Conservation (phyloP, 35 echinoderm and acorn worm species). For the Patiria miniata region DNA sequence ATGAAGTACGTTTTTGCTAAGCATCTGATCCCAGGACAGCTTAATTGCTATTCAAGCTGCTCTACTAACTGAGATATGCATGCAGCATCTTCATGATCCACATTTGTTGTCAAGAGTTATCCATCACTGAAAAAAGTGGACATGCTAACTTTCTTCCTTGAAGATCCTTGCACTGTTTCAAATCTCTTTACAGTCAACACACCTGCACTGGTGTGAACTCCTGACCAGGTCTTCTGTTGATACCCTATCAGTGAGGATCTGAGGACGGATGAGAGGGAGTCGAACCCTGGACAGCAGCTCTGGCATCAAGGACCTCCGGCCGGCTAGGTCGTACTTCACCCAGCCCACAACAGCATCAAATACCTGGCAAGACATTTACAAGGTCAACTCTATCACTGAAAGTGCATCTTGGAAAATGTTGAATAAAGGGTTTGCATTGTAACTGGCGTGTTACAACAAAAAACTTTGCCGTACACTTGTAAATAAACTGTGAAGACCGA, state of each 20-base stretch:
- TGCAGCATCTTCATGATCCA: too few relatives aligned
- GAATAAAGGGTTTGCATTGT: background rate
- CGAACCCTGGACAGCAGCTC: slow-evolving; percentile 81
- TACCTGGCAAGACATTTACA: slow-evolving; percentile 51
- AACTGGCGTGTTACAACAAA: too few relatives aligned
- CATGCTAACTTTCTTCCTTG: too few relatives aligned
- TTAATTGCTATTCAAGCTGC: too few relatives aligned
- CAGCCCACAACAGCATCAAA: slow-evolving; percentile 97
- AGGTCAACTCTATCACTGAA: background rate
- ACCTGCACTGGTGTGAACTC: slow-evolving; percentile 91
- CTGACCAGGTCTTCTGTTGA: slow-evolving; percentile 85
- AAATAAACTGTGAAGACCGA: too few relatives aligned
- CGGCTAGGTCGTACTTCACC: slow-evolving; percentile 68
- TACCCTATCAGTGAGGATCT: slow-evolving; percentile 85
- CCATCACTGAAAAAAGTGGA: too few relatives aligned
- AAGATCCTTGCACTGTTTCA: too few relatives aligned
- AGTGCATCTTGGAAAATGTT: background rate
- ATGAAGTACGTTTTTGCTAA: too few relatives aligned
- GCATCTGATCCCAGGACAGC: too few relatives aligned
- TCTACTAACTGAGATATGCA: too few relatives aligned
- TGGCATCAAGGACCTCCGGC: slow-evolving; percentile 67
- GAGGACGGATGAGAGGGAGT: slow-evolving; percentile 92
- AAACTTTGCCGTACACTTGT: too few relatives aligned
- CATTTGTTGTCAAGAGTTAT: too few relatives aligned
- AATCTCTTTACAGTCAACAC: background rate